These are phyloP conservation scores for Boulengeromyrus knoepffleri DNA, from an alignment of 2,113 vertebrate species.

Conservation along the genomic window DNA sequence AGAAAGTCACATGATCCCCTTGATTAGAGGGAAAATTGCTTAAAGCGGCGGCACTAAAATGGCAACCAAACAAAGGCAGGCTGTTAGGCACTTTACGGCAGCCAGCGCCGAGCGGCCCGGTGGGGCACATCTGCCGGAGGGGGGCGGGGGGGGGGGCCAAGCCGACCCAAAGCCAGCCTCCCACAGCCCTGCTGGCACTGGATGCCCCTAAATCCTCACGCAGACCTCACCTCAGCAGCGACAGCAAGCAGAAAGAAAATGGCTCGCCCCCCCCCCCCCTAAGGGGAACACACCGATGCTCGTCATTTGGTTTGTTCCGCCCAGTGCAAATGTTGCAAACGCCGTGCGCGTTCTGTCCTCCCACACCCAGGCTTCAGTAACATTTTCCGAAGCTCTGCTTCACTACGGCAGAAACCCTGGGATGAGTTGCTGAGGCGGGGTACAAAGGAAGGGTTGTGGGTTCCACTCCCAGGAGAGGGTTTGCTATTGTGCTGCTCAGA, in stretches of 20 bases:
- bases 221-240: conserved; percentile 59
- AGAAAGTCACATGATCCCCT: conserved; percentile 64
- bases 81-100: conserved; percentile 42
- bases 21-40: conserved; percentile 69
- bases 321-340: not conserved
- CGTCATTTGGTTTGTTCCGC: not conserved
- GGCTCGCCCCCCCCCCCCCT: conserved; percentile 55
- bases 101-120: not conserved
- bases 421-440: not conserved
- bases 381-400: not conserved
- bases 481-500: not conserved
- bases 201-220: conserved; percentile 36
- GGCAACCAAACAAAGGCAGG: conserved; percentile 63
- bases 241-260: conserved; percentile 62
- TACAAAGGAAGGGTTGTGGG: not conserved
- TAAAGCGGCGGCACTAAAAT: conserved; percentile 64
- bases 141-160: conserved; percentile 10
- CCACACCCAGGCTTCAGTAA: not conserved
- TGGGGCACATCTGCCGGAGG: conserved; percentile 17
- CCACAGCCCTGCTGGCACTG: conserved; percentile 49
- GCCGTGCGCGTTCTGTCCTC: not conserved
- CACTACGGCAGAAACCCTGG: not conserved
- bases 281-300: not conserved
- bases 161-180: not conserved
- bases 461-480: not conserved